phyloP scores from a whole-genome alignment of 2,113 vertebrate genomes.

The Brachypodius melanocephalos region DNA sequence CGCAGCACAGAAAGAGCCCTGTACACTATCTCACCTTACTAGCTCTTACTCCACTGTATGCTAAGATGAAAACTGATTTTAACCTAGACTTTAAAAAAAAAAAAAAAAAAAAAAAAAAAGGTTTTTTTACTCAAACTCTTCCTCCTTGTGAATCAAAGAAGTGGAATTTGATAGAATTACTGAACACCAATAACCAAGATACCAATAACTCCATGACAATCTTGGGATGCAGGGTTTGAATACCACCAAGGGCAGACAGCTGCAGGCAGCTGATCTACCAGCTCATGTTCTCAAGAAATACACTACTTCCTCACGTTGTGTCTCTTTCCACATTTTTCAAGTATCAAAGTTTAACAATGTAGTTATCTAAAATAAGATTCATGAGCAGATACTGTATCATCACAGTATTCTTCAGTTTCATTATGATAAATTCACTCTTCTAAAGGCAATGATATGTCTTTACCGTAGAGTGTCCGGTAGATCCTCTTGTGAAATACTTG shows the following conservation, averaged over 20 bases:
- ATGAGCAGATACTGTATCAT: background rate
- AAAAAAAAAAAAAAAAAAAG: too few relatives aligned
- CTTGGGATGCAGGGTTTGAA: background rate
- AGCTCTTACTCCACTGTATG: background rate
- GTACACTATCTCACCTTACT: background rate
- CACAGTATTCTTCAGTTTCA: background rate
- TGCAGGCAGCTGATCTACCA: background rate
- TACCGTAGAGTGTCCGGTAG: constrained; percentile 87
- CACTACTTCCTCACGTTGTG: background rate
- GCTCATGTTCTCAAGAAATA: background rate
- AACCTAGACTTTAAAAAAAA: background rate
- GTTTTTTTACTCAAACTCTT: background rate
- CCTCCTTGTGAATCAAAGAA: background rate
- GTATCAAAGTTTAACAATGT: background rate
- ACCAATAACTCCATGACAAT: background rate
- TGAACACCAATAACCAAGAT: background rate
- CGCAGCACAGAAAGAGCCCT: background rate
- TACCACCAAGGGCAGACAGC: background rate
- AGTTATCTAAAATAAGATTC: background rate
- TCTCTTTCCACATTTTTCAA: background rate
- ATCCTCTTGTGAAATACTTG: constrained; percentile 70
- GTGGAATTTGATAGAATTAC: background rate
- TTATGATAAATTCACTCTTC: background rate
- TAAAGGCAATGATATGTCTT: background rate
- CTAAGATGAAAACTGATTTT: background rate